Conservation (phyloP, 2,113 vertebrate genomes). For the Rhabdomys dilectus region DNA sequence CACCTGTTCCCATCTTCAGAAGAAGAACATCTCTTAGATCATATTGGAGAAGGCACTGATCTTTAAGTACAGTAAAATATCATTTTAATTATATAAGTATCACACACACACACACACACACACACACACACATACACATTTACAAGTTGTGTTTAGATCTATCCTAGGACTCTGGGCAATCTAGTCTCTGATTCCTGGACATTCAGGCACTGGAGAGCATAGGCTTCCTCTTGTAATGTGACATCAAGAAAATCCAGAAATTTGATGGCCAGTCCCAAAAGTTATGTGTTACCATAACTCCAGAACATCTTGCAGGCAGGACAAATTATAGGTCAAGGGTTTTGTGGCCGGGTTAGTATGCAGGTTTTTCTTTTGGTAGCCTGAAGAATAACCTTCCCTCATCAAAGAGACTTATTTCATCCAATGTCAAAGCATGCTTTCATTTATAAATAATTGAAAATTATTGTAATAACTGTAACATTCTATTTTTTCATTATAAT, state of each 20-base stretch:
- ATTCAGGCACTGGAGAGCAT: no score
- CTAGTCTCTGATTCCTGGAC: background rate
- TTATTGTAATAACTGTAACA: background rate
- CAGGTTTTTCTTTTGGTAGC: background rate
- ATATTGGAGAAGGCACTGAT: background rate
- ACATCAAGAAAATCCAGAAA: background rate
- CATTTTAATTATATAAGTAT: background rate
- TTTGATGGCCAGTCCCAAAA: background rate
- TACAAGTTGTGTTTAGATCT: background rate
- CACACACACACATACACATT: no score
- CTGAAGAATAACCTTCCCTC: background rate
- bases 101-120: no score
- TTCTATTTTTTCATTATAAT: background rate
- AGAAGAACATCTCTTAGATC: no score
- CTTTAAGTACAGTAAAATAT: background rate
- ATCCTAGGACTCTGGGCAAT: background rate
- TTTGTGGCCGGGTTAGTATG: background rate
- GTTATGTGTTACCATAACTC: background rate
- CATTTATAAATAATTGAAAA: background rate
- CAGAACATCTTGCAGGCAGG: background rate
- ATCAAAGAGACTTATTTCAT: background rate
- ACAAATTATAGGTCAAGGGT: background rate
- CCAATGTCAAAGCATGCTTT: background rate
- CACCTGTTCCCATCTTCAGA: rapidly evolving
- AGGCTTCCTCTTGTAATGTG: background rate